A percentile compares a stretch with the other conserved stretches of the same genome.
Conservation (phyloP, 2,797 vertebrate species). For the Takifugu rubripes region DNA sequence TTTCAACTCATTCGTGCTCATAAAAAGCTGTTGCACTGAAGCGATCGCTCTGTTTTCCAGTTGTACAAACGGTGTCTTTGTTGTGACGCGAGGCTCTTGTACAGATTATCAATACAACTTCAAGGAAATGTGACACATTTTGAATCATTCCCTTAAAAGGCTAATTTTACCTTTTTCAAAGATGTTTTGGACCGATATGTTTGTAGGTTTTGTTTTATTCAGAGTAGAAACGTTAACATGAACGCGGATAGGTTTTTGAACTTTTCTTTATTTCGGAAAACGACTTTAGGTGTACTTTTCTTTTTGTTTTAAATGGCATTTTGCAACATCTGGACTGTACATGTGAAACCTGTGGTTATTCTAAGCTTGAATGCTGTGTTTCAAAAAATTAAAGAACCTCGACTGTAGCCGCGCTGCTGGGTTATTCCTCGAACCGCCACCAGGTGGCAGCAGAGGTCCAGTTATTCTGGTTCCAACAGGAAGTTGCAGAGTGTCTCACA, state of each 20-base stretch:
- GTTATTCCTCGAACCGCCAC: constrained; percentile 36
- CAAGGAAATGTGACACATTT: constrained; percentile 34
- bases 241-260: constrained; percentile 61
- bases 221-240: constrained; percentile 62
- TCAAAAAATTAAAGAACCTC: constrained; percentile 85
- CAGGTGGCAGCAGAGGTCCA: constrained; percentile 55
- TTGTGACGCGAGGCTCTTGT: constrained; percentile 64
- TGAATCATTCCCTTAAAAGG: constrained; percentile 1
- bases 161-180: not conserved
- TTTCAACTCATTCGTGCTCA: constrained; percentile 40
- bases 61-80: constrained; percentile 58
- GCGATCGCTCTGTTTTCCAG: constrained; percentile 49
- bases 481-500: not conserved
- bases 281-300: constrained; percentile 57
- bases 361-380: constrained; percentile 95
- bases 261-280: constrained; percentile 34
- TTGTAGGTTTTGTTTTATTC: constrained; percentile 15
- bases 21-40: constrained; percentile 57
- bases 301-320: constrained; percentile 61
- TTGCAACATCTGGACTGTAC: constrained; percentile 84
- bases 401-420: constrained; percentile 44
- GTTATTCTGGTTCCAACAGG: not conserved
- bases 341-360: constrained; percentile 92
- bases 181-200: constrained; percentile 25
- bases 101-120: constrained; percentile 43